Evolutionary conservation across 1,140 invertebrate species (phyloP).

Genomic region (Drosophila bifasciata): DNA sequence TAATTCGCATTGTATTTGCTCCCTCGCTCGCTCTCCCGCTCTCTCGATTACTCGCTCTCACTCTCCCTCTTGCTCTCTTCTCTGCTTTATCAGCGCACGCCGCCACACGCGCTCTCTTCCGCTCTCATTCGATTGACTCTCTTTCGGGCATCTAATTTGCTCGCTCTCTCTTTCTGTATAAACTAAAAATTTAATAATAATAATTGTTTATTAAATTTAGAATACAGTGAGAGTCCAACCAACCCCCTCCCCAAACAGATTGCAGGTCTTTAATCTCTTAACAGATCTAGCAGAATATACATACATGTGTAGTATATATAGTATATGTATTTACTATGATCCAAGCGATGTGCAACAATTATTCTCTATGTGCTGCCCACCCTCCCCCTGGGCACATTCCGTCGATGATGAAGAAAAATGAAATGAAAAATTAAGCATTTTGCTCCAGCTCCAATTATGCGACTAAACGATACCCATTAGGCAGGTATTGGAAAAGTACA

Average conservation of each 20-base stretch:
- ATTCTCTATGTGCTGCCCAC: no score
- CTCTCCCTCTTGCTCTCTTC: conserved; percentile 23
- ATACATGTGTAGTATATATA: no score
- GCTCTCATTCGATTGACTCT: conserved; percentile 16
- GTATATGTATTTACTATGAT: no score
- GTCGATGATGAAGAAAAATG: not conserved
- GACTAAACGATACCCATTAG: no score
- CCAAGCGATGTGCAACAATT: no score
- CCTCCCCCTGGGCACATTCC: no score
- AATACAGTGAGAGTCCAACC: conserved; percentile 46
- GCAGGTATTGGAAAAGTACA: not conserved
- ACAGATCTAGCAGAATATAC: no score
- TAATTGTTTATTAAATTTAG: conserved; percentile 58
- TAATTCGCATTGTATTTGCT: conserved; percentile 79
- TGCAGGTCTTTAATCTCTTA: not conserved
- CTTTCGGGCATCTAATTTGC: conserved; percentile 13
- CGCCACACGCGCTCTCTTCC: conserved; percentile 7
- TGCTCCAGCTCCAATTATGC: no score
- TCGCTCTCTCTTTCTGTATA: conserved; percentile 15
- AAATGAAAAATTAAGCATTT: conserved; percentile 16
- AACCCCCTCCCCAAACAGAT: not conserved
- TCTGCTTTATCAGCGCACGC: conserved; percentile 55
- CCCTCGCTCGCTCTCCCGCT: conserved; percentile 34
- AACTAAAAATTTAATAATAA: no score
- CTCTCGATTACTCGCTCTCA: no score